A percentile compares a stretch with the other conserved stretches of the same genome.
Evolutionary conservation across 1,140 invertebrate genomes (phyloP).

Genomic region (Micrasema longulum): DNA sequence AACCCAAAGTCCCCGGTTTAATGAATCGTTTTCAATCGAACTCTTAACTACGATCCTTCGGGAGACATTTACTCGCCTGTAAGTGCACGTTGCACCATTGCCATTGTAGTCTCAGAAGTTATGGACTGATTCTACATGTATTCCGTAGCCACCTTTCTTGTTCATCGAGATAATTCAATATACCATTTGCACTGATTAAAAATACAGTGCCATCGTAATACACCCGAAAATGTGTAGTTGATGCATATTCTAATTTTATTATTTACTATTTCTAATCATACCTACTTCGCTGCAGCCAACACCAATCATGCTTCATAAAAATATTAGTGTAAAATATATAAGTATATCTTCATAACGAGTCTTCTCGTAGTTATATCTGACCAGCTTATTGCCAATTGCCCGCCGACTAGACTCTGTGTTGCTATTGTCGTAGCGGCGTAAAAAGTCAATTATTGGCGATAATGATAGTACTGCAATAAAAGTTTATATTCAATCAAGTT

Average conservation of each 20-base stretch:
- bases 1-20: slow-evolving; percentile 38
- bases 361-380: background rate
- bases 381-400: background rate
- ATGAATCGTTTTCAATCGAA: slow-evolving; percentile 48
- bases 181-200: too few species aligned
- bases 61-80: slow-evolving; percentile 17
- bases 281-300: too few species aligned
- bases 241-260: too few species aligned
- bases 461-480: slow-evolving; percentile 28
- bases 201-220: too few species aligned
- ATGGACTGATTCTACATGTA: too few species aligned
- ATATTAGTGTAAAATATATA: too few species aligned
- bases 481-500: slow-evolving; percentile 32
- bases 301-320: too few species aligned
- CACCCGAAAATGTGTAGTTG: too few species aligned
- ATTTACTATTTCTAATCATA: too few species aligned
- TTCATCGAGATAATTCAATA: too few species aligned
- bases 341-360: too few species aligned
- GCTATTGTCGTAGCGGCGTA: slow-evolving; percentile 4
- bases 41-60: slow-evolving; percentile 38
- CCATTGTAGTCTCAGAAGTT: slow-evolving; percentile 10
- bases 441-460: slow-evolving; percentile 23
- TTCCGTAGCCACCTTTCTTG: background rate
- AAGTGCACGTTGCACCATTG: slow-evolving; percentile 13
- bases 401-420: slow-evolving; percentile 4